These are phyloP conservation scores for Daktulosphaira vitifoliae DNA, from an alignment of 1,140 invertebrate genomes.

Conservation along the genomic window DNA sequence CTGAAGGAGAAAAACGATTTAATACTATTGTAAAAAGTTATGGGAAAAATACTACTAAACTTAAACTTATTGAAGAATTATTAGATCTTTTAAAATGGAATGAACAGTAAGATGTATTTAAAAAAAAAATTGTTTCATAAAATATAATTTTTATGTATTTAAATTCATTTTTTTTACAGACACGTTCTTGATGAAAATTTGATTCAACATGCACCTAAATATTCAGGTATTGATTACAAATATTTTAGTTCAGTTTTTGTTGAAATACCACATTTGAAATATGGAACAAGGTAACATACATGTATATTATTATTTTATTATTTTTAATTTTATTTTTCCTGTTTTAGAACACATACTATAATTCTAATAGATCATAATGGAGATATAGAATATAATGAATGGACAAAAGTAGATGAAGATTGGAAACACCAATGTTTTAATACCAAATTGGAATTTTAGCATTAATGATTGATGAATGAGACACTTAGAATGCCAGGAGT, in stretches of 20 bases:
- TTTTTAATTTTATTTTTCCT: background rate
- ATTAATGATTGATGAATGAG: too few relatives aligned
- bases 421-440: slow-evolving; percentile 9
- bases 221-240: slow-evolving; percentile 2
- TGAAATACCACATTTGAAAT: background rate
- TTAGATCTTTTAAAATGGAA: slow-evolving; percentile 14
- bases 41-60: slow-evolving; percentile 7
- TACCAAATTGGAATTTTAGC: background rate
- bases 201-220: background rate
- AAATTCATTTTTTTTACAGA: too few relatives aligned
- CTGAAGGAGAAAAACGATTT: slow-evolving; percentile 2
- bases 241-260: slow-evolving; percentile 18
- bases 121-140: background rate
- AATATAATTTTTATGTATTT: background rate
- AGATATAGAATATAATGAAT: slow-evolving; percentile 25
- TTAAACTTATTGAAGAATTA: background rate
- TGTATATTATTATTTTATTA: background rate
- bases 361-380: slow-evolving; percentile 13
- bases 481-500: background rate
- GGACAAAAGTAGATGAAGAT: background rate
- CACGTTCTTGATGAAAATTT: slow-evolving; percentile 9
- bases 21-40: slow-evolving; percentile 20
- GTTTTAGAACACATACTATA: slow-evolving; percentile 28
- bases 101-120: slow-evolving; percentile 5
- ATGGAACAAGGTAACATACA: slow-evolving; percentile 4